phyloP scores from a whole-genome alignment of 1,140 invertebrate genomes.

The Drosophila athabasca region DNA sequence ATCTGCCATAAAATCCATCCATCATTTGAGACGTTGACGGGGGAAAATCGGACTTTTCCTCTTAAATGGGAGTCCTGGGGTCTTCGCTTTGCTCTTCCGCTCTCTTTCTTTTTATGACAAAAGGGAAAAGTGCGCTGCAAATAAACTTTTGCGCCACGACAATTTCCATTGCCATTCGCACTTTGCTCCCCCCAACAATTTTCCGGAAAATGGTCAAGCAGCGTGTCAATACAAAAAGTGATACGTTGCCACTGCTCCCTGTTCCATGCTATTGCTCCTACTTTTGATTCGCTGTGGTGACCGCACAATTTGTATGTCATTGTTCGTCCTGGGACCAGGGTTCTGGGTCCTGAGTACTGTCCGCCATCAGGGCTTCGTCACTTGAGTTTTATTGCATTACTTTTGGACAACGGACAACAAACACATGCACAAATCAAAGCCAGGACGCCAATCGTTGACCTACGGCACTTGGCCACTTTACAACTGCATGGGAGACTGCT shows the following conservation, averaged over 20 bases:
- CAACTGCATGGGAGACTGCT: constrained; percentile 34
- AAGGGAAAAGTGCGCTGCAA: constrained; percentile 43
- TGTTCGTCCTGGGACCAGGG: constrained; percentile 33
- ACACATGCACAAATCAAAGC: constrained; percentile 73
- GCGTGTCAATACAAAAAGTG: constrained; percentile 37
- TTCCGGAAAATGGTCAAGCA: constrained; percentile 40
- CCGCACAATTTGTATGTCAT: constrained; percentile 74
- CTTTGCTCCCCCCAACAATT: constrained; percentile 40
- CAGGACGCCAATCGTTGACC: constrained; percentile 68
- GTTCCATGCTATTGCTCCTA: background rate
- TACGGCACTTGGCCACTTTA: constrained; percentile 59
- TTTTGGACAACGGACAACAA: constrained; percentile 37
- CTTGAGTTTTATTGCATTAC: constrained; percentile 66
- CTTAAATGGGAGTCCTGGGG: constrained; percentile 14
- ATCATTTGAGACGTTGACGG: constrained; percentile 31
- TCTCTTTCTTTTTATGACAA: constrained; percentile 24
- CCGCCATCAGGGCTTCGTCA: constrained; percentile 36
- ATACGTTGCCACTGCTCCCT: constrained; percentile 14
- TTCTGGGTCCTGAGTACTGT: background rate
- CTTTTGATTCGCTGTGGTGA: constrained; percentile 46
- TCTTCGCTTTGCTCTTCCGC: constrained; percentile 16
- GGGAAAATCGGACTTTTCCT: constrained; percentile 8
- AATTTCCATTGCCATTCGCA: constrained; percentile 57
- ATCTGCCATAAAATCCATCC: constrained; percentile 27
- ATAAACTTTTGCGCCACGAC: constrained; percentile 58